phyloP scores from a whole-genome alignment of 2,888 invertebrate genomes.

The Epirrhoe tristata region DNA sequence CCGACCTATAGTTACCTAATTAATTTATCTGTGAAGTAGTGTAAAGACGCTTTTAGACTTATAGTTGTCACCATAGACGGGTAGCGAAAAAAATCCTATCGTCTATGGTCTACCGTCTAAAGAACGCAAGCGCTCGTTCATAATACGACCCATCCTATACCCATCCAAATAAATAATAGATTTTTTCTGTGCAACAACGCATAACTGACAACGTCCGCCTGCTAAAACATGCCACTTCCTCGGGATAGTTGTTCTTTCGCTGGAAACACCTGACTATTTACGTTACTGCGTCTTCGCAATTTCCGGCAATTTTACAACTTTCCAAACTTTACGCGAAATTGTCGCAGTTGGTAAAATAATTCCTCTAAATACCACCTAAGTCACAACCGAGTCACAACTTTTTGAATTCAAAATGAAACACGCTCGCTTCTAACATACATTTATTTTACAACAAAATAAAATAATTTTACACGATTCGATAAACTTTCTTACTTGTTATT shows the following conservation, averaged over 20 bases:
- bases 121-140: no score
- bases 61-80: no score
- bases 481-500: constrained; percentile 5
- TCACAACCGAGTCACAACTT: constrained; percentile 26
- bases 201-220: not conserved
- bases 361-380: constrained; percentile 49
- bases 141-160: no score
- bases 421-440: constrained; percentile 36
- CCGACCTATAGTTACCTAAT: no score
- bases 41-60: no score
- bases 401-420: constrained; percentile 52
- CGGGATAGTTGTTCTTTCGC: constrained; percentile 36
- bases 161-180: no score
- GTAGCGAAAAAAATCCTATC: no score
- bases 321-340: constrained; percentile 67
- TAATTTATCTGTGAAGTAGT: no score
- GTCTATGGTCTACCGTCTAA: no score
- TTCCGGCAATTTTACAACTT: constrained; percentile 72
- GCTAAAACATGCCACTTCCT: constrained; percentile 4
- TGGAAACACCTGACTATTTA: constrained; percentile 74
- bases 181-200: constrained; percentile 6
- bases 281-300: constrained; percentile 62
- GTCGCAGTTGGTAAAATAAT: constrained; percentile 69
- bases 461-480: not conserved
- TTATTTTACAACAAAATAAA: constrained; percentile 41